Evolutionary conservation across 1,140 invertebrate genomes (phyloP).

Genomic region (Brachionus rubens): DNA sequence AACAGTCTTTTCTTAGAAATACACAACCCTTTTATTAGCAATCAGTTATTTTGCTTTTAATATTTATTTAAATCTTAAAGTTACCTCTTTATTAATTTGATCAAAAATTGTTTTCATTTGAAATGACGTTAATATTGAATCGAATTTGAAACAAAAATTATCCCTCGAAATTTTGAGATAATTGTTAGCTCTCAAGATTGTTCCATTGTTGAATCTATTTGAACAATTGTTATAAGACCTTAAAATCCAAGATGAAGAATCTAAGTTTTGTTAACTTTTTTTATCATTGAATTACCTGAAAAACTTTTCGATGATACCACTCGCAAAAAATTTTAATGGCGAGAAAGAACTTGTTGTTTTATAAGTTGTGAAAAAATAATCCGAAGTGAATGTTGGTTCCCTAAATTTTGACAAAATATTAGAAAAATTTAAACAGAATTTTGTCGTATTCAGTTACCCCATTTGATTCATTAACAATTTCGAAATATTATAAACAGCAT

Average conservation of each 20-base stretch:
- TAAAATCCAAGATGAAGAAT: too few species aligned
- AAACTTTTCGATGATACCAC: too few species aligned
- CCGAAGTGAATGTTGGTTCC: background rate
- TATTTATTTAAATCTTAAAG: too few species aligned
- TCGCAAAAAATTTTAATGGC: background rate
- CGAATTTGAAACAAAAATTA: slow-evolving; percentile 19
- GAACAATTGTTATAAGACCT: background rate
- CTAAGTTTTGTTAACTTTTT: too few species aligned
- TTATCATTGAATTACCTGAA: too few species aligned
- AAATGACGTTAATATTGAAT: background rate
- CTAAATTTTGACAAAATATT: background rate
- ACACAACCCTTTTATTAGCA: background rate
- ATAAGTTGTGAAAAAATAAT: background rate
- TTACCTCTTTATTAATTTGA: too few species aligned
- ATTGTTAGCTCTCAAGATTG: background rate
- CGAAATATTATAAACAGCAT: background rate
- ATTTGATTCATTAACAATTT: background rate
- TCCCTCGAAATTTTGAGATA: background rate
- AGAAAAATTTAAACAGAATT: too few species aligned
- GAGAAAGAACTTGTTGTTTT: background rate
- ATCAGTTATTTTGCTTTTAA: too few species aligned
- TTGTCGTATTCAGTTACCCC: too few species aligned
- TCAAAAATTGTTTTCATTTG: background rate
- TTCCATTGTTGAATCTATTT: background rate
- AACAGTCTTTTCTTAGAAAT: slow-evolving; percentile 2